phyloP scores from a whole-genome alignment of 2,113 vertebrate genomes.

The Promerops cafer region DNA sequence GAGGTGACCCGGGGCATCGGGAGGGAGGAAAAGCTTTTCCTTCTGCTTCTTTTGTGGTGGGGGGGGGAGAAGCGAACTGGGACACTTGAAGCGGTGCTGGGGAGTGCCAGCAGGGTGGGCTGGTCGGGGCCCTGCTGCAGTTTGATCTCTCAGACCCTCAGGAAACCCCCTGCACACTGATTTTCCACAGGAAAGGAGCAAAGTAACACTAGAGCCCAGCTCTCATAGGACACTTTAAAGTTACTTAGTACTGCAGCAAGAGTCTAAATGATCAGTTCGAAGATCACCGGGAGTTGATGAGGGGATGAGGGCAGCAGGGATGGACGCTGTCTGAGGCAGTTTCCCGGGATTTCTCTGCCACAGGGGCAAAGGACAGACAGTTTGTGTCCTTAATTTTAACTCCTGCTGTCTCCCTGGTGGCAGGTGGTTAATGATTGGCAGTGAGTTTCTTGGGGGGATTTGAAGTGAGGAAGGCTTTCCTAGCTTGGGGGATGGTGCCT shows the following conservation, averaged over 20 bases:
- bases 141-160: neutral
- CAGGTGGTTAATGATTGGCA: neutral
- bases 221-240: fast-evolving
- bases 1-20: neutral
- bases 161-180: neutral
- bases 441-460: neutral
- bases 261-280: neutral
- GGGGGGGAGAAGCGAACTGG: neutral
- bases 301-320: neutral
- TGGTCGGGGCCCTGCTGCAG: fast-evolving
- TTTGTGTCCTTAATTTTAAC: neutral
- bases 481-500: neutral
- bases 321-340: fast-evolving
- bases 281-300: fast-evolving
- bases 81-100: fast-evolving
- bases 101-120: neutral
- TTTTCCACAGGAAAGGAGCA: neutral
- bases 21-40: neutral
- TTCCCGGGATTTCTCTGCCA: neutral
- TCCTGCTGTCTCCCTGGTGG: neutral
- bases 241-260: neutral
- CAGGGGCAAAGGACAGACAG: neutral
- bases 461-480: neutral
- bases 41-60: neutral
- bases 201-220: neutral